A percentile compares a stretch with the other conserved stretches of the same genome.
phyloP scores from a whole-genome alignment of 2,888 invertebrate species.

The Byasa hedistus region DNA sequence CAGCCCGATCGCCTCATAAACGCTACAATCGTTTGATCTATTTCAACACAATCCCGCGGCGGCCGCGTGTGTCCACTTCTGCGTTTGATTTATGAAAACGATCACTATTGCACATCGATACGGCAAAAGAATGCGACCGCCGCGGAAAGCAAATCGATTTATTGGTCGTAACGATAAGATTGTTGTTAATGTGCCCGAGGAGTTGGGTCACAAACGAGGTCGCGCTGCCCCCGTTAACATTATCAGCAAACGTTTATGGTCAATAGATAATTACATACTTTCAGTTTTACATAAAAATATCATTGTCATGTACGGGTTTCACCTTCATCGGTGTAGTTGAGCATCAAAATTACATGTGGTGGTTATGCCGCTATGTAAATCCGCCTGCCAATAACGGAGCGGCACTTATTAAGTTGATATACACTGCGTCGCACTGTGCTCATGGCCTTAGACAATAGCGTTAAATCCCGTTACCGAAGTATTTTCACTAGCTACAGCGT shows the following conservation, averaged over 20 bases:
- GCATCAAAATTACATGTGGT: no score
- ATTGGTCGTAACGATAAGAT: conserved; percentile 23
- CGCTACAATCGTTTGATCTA: conserved; percentile 22
- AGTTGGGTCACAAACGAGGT: conserved; percentile 15
- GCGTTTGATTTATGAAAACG: conserved; percentile 8
- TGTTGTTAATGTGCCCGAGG: conserved; percentile 15
- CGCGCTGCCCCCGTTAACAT: background rate
- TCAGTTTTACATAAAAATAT: no score
- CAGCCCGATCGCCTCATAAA: conserved; percentile 14
- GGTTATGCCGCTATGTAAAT: no score
- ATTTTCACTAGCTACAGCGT: no score
- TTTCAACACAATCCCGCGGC: conserved; percentile 5
- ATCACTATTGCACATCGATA: conserved; percentile 8
- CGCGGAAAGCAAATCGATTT: conserved; percentile 21
- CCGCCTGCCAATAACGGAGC: no score
- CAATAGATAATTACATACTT: background rate
- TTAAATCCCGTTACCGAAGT: no score
- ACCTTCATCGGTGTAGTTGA: no score
- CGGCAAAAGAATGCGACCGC: conserved; percentile 1
- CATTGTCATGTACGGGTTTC: no score
- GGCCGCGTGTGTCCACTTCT: background rate
- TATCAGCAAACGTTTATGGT: background rate
- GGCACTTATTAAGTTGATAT: no score
- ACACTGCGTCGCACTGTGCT: no score
- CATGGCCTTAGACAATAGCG: no score